Conservation (phyloP, 2,797 vertebrate species). For the Euthynnus affinis region DNA sequence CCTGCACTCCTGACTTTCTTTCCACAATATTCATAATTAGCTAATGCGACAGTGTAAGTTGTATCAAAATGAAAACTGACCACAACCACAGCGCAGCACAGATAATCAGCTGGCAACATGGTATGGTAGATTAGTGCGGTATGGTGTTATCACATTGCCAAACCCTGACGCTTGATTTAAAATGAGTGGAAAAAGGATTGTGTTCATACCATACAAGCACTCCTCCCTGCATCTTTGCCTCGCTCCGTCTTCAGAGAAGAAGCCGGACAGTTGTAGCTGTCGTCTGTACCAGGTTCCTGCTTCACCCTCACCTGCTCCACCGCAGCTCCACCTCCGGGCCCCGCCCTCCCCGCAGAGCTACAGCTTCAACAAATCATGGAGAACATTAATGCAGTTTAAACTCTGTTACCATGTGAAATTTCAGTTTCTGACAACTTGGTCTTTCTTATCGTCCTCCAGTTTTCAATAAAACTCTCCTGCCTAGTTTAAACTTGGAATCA, state of each 20-base stretch:
- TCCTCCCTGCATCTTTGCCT: conserved; percentile 91
- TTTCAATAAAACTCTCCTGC: not conserved
- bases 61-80: not conserved
- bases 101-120: not conserved
- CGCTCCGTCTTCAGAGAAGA: conserved; percentile 91
- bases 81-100: not conserved
- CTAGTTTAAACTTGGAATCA: not conserved
- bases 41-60: not conserved
- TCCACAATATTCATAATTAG: too few relatives aligned
- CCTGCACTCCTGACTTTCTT: too few relatives aligned
- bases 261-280: conserved; percentile 91
- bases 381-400: not conserved
- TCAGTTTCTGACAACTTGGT: too few relatives aligned
- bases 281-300: conserved; percentile 94
- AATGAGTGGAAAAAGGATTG: not conserved
- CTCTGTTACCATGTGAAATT: too few relatives aligned
- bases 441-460: too few relatives aligned
- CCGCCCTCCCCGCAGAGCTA: conserved; percentile 92
- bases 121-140: not conserved
- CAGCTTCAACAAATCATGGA: conserved; percentile 83
- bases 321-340: conserved; percentile 83
- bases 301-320: conserved; percentile 94
- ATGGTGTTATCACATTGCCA: not conserved
- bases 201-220: conserved; percentile 94
- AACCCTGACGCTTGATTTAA: not conserved